Evolutionary conservation across 1,140 invertebrate genomes (phyloP), one percentile per base, ranked within the genome.

Genomic region (Cyclargus thomasi): DNA sequence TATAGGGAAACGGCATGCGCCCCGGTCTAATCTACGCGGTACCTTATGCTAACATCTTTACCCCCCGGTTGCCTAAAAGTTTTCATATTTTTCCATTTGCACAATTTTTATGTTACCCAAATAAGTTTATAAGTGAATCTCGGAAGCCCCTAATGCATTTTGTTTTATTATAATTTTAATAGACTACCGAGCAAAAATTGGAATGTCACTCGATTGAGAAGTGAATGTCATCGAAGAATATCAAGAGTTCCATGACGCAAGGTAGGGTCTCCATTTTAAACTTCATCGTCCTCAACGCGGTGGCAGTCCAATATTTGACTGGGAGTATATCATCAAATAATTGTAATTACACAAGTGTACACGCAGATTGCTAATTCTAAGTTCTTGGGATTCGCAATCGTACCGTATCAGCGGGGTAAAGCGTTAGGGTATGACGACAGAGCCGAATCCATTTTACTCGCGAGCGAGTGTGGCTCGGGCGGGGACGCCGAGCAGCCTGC

Each of bases 371-470:
- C 14, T 3, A 16, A 47, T 47, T 47, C 3, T 3, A 47, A 47
- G 11, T 47, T 47, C 14, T 47, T 47, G 39, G 55, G 55, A 21
- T 59, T 20, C 10, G 55, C 55, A 59, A 59, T 59, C 5, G 5
- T 59, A 59, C 64, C 1, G 39, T 59, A 67, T 59, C 55, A 68
- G 83, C 78, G 75, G 81, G 82, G 76, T 78, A 59, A 59, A 59
- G 55, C 18, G 55, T 59, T 59, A 59, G 55, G 55, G 20, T 59
- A 21, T 59, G 18, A 74, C 78, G 75, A 76, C 83, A 90, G 90
- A 90, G 80, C 73, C 83, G 75, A 83, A 78, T 75, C 82, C 83
- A 71, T 90, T 88, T 86, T 90, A 85, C 73, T 86, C 88, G 74
- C 83, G 86, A 23, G 87, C 88, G 78, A 87, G 86, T 76, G 85